These are phyloP conservation scores for Anas bahamensis DNA, from an alignment of 2,797 vertebrate species.

Conservation along the genomic window DNA sequence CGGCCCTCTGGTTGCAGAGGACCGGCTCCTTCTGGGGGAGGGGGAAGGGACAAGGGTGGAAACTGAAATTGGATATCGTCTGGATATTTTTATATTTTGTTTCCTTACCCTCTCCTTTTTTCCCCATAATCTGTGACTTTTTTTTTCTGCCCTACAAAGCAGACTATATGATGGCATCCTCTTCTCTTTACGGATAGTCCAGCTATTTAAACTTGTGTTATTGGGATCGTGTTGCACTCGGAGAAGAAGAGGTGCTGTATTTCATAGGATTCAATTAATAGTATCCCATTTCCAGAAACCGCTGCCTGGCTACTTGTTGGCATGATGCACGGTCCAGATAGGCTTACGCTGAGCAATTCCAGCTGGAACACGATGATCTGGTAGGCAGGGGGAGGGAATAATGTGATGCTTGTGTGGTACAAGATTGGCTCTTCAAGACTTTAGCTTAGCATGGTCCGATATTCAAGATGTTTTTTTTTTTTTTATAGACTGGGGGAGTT, in stretches of 20 bases:
- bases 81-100: background rate
- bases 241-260: constrained; percentile 34
- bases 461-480: background rate
- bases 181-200: background rate
- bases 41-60: background rate
- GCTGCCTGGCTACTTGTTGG: background rate
- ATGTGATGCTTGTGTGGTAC: background rate
- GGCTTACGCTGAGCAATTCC: constrained; percentile 14
- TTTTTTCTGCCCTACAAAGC: background rate
- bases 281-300: constrained; percentile 25
- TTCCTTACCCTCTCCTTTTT: background rate
- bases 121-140: background rate
- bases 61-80: background rate
- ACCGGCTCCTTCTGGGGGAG: background rate
- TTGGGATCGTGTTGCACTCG: constrained; percentile 14
- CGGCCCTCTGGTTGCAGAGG: constrained; percentile 5
- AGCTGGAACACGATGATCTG: background rate
- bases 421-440: background rate
- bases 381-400: background rate
- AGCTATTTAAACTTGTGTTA: background rate
- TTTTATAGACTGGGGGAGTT: background rate
- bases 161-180: background rate
- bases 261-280: constrained; percentile 19
- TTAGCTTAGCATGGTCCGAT: background rate
- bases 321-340: background rate